Base-by-base conservation (phyloP, 1,140 invertebrate species). In the Hesperophylax magnus region DNA sequence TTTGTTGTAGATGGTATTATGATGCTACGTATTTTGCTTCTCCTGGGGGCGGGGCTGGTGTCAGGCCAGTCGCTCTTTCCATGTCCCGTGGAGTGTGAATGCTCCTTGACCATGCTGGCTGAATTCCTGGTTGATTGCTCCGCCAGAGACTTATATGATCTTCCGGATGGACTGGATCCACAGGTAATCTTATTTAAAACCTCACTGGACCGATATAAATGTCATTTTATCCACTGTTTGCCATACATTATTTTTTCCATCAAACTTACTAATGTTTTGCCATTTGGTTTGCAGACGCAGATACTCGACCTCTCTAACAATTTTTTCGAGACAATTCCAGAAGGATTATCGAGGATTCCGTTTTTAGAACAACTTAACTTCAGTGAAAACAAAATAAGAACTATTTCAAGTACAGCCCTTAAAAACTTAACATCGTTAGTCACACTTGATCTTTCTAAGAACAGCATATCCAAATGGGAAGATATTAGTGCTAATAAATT, bases 281-380 rank as follows among this genome's bases (percentile, higher is more conserved):
- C 31, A 53, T 58, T 52, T 79, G 76, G 11, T 76, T 88, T 89
- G 82, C 88, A 90, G 89, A 87, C 90, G 22, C 87, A 91, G 81
- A 87, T 89, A 18, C 69, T 92, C 75, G 86, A 91, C 39, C 78
- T 92, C 52, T 89, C 90, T 0, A 88, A 90, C 74, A 92, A 92
- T 81, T 86, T 89, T 15, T 92, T 93, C 61, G 71, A 81, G 0
- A 84, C 86, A 17, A 91, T 92, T 82, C 92, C 93, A n/a, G 63
- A 77, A 2, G 86, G 88, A 67, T 86, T 93, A n/a, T 86, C 88
- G 47, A 86, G 87, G 3, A 91, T 91, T 58, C 82, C 85, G 39
- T 88, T 89, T n/a, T 85, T 93, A 63, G 84, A 89, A 61, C 87
- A 86, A 53, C 86, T 93, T 61, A 91, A 93, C 85, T 77, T 93